Conservation (phyloP, 1,140 invertebrate species). For the Lordiphosa mommai region DNA sequence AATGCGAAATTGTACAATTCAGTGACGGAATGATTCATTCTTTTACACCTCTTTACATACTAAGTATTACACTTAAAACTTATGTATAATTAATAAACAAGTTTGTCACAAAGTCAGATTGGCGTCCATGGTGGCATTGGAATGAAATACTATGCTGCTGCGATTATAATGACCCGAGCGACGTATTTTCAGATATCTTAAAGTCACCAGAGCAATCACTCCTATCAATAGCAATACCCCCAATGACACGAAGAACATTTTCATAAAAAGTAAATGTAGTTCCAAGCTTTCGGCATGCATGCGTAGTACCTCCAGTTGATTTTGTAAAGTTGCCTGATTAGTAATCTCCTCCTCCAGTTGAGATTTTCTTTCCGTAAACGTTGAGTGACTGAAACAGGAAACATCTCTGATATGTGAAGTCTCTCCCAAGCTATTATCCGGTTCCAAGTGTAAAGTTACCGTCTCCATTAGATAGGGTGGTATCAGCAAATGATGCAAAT, state of each 20-base stretch:
- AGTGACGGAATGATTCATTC: too few species aligned
- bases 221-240: constrained; percentile 17
- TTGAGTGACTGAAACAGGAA: constrained; percentile 48
- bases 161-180: constrained; percentile 53
- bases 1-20: too few species aligned
- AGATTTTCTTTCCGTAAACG: neutral
- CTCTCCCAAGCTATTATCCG: constrained; percentile 50
- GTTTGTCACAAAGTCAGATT: constrained; percentile 34
- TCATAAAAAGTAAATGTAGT: constrained; percentile 52
- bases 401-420: constrained; percentile 71
- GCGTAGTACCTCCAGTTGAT: constrained; percentile 50
- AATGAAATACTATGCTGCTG: constrained; percentile 69
- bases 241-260: constrained; percentile 40
- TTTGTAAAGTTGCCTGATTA: constrained; percentile 14
- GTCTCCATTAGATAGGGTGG: constrained; percentile 45
- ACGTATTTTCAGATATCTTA: constrained; percentile 33
- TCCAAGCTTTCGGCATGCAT: constrained; percentile 48
- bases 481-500: constrained; percentile 63
- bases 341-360: constrained; percentile 12
- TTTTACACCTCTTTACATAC: too few species aligned
- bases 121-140: constrained; percentile 60
- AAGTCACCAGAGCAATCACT: constrained; percentile 9
- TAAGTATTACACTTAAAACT: too few species aligned
- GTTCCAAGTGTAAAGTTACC: constrained; percentile 63
- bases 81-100: too few species aligned